Evolutionary conservation across 2,888 invertebrate genomes (phyloP).

Genomic region (Congeria kusceri): DNA sequence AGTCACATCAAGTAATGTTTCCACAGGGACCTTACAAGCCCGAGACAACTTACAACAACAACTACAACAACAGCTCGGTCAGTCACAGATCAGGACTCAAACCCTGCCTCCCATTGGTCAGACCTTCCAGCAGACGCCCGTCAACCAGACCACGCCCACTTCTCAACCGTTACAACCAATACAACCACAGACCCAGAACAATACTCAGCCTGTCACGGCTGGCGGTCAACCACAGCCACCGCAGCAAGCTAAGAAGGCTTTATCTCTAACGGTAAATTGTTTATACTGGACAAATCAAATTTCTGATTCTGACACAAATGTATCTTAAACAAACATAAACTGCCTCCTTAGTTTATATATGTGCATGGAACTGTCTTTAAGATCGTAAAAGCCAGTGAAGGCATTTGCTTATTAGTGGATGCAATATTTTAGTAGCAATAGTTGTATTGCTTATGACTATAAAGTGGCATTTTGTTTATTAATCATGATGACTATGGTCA

Average conservation of each 20-base stretch:
- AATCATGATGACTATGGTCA: too few relatives aligned
- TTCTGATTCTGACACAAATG: neutral
- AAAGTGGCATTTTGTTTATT: too few relatives aligned
- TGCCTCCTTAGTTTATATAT: too few relatives aligned
- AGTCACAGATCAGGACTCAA: conserved; percentile 75
- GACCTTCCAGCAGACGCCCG: conserved; percentile 50
- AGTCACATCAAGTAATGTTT: conserved; percentile 39
- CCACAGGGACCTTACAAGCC: conserved; percentile 73
- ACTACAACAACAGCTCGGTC: conserved; percentile 80
- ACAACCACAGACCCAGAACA: conserved; percentile 47
- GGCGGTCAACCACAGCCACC: conserved; percentile 55
- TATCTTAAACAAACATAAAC: too few relatives aligned
- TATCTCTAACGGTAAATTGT: conserved; percentile 84
- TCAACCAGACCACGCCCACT: conserved; percentile 51
- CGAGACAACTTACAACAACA: conserved; percentile 83
- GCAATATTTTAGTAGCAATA: too few relatives aligned
- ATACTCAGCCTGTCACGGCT: conserved; percentile 32
- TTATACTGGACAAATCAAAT: neutral
- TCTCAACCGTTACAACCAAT: conserved; percentile 57
- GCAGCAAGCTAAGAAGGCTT: conserved; percentile 80
- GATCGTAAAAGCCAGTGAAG: too few relatives aligned
- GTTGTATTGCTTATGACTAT: too few relatives aligned
- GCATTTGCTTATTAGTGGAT: too few relatives aligned
- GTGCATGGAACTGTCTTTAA: too few relatives aligned
- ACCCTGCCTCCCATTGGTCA: conserved; percentile 45